Percentiles rank a stretch among this genome's conserved stretches.
Conservation (phyloP, 2,113 vertebrate genomes). For the Nothocercus nigrocapillus region DNA sequence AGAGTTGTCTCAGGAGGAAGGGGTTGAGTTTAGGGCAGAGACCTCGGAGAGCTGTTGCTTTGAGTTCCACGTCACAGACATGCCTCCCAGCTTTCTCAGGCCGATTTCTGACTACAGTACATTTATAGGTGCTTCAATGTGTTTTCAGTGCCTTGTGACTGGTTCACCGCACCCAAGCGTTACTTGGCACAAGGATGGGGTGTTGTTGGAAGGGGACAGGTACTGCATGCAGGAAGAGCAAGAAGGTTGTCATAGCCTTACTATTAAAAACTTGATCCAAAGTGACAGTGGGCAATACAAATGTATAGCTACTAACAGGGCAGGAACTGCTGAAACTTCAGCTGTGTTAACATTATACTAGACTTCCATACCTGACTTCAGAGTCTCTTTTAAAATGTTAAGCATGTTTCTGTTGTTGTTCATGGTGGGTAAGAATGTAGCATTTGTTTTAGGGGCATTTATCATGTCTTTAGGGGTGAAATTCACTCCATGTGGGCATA, state of each 20-base stretch:
- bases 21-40: slow-evolving; percentile 87
- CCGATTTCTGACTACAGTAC: slow-evolving; percentile 84
- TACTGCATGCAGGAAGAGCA: slow-evolving; percentile 87
- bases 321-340: slow-evolving; percentile 83
- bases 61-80: slow-evolving; percentile 91
- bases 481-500: neutral
- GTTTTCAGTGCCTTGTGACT: slow-evolving; percentile 90
- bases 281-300: slow-evolving; percentile 90
- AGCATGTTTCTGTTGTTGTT: neutral
- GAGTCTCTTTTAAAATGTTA: neutral
- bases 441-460: slow-evolving; percentile 56
- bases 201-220: slow-evolving; percentile 79
- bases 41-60: slow-evolving; percentile 87
- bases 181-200: slow-evolving; percentile 89
- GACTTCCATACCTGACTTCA: slow-evolving; percentile 3
- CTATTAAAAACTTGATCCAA: slow-evolving; percentile 83
- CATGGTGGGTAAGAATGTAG: slow-evolving; percentile 27
- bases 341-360: slow-evolving; percentile 86
- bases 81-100: slow-evolving; percentile 86
- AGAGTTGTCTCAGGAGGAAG: slow-evolving; percentile 83
- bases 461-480: slow-evolving; percentile 35
- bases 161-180: slow-evolving; percentile 86
- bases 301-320: slow-evolving; percentile 87
- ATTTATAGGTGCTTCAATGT: slow-evolving; percentile 83
- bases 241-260: slow-evolving; percentile 86